Evolutionary conservation across 2,797 vertebrate species (phyloP).

Genomic region (Pseudomugil gertrudae): DNA sequence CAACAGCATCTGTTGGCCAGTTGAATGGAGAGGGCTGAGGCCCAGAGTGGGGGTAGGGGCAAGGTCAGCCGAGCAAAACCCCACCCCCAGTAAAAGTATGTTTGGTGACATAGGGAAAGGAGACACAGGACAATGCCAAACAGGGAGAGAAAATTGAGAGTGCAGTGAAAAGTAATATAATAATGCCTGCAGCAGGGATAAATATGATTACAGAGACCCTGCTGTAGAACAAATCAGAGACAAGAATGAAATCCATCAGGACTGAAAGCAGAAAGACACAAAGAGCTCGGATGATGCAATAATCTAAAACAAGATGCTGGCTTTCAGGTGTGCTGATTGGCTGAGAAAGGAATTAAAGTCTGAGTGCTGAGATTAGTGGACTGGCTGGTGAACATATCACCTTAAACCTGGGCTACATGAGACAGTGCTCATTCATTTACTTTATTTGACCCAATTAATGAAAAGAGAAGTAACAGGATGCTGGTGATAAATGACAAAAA

Average conservation of each 20-base stretch:
- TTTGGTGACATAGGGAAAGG: slow-evolving; percentile 16
- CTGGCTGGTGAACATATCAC: neutral
- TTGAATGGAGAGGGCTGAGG: slow-evolving; percentile 69
- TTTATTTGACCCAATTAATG: neutral
- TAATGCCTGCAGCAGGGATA: slow-evolving; percentile 21
- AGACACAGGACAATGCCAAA: slow-evolving; percentile 22
- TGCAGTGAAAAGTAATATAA: slow-evolving; percentile 33
- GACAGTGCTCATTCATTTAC: neutral
- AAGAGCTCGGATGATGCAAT: slow-evolving; percentile 39
- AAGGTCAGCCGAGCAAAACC: slow-evolving; percentile 57
- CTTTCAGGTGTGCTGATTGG: slow-evolving; percentile 18
- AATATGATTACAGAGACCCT: slow-evolving; percentile 28
- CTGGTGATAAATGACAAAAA: neutral
- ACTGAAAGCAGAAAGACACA: slow-evolving; percentile 11
- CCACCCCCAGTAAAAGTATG: slow-evolving; percentile 39
- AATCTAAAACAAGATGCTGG: slow-evolving; percentile 39
- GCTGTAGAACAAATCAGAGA: slow-evolving; percentile 22
- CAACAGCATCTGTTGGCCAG: slow-evolving; percentile 74
- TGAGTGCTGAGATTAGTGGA: slow-evolving; percentile 20
- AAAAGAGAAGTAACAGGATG: neutral
- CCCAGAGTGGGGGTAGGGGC: slow-evolving; percentile 48
- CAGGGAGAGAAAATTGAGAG: slow-evolving; percentile 11
- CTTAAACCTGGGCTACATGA: neutral
- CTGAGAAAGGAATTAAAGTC: slow-evolving; percentile 26
- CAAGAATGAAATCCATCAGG: neutral